Percentiles rank a stretch among this genome's conserved stretches.
These are phyloP conservation scores for Chelonoidis abingdonii DNA, from an alignment of 2,113 vertebrate genomes.

Conservation along the genomic window DNA sequence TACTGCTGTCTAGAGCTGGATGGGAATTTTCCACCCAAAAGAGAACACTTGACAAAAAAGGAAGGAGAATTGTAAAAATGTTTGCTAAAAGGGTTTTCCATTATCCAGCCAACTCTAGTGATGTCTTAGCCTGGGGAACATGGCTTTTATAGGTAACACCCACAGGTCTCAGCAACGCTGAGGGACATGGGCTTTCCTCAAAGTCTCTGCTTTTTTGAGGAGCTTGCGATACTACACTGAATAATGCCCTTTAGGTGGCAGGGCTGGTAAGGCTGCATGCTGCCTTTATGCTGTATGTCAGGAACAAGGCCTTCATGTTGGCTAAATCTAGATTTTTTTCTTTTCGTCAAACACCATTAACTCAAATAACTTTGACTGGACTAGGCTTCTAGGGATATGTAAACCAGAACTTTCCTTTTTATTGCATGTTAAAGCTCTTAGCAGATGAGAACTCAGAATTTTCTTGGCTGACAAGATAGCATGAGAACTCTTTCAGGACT, in stretches of 20 bases:
- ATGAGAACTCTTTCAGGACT: neutral
- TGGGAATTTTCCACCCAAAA: neutral
- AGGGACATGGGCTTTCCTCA: neutral
- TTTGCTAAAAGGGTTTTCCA: neutral
- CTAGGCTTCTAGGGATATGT: neutral
- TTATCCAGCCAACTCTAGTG: fast-evolving
- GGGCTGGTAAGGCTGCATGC: neutral
- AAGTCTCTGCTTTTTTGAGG: neutral
- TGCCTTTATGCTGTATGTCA: neutral
- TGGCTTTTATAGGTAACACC: neutral
- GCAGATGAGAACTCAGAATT: conserved; percentile 35
- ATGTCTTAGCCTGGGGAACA: neutral
- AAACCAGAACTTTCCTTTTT: conserved; percentile 41
- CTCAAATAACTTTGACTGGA: conserved; percentile 47
- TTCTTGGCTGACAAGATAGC: conserved; percentile 42
- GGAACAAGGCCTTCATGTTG: fast-evolving
- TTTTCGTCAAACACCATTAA: conserved; percentile 22
- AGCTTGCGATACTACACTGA: neutral
- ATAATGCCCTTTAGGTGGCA: fast-evolving
- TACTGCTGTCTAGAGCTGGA: neutral
- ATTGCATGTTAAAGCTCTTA: conserved; percentile 34
- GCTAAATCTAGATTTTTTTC: neutral
- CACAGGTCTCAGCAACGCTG: neutral
- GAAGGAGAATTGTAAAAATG: neutral
- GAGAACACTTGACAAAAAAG: neutral